Base-by-base conservation (phyloP, 1,140 invertebrate species). In the Drosophila mayri region DNA sequence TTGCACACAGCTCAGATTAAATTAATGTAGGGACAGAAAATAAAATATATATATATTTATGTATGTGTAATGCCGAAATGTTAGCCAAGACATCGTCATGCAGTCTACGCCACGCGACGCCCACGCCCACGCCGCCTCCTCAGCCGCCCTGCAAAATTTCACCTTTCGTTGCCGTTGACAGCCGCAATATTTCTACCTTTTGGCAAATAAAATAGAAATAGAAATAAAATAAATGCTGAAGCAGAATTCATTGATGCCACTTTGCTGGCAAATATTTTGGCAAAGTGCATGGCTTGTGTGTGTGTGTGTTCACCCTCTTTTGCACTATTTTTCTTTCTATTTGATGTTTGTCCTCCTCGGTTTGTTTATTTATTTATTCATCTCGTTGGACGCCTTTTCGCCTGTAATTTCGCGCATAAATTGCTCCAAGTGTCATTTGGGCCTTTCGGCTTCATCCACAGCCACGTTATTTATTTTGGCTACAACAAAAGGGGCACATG, bases 371-470 rank as follows among this genome's bases (percentile, higher is more conserved):
- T 87, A 76, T 82, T 86, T 68, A 32, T 64, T 58, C 63, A 70
- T 70, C 63, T 67, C 66, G 62, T 74, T 54, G 59, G 78, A 68
- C 57, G 50, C 76, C 73, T 82, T 87, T 88, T 87, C 71, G 83
- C 80, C 79, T 83, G 83, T 82, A 87, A 87, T 87, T 88, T 88
- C 85, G 85, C 84, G 80, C 84, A 88, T 88, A 88, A 88, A 88
- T 90, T 85, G 68, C 63, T 65, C 64, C 60, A 74, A 78, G 79
- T 81, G 79, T 81, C 79, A 71, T 55, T 72, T 72, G 68, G 65
- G 20, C 40, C 32, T 50, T 59, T 70, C 8, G 52, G 43, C 76
- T 75, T 74, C 46, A 72, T 65, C 60, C 63, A n/a, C 57, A 65
- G 63, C 41, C 30, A 41, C 32, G 62, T 38, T 67, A 67, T 70